phyloP scores from a whole-genome alignment of 2,113 vertebrate genomes.

The Hucho hucho region DNA sequence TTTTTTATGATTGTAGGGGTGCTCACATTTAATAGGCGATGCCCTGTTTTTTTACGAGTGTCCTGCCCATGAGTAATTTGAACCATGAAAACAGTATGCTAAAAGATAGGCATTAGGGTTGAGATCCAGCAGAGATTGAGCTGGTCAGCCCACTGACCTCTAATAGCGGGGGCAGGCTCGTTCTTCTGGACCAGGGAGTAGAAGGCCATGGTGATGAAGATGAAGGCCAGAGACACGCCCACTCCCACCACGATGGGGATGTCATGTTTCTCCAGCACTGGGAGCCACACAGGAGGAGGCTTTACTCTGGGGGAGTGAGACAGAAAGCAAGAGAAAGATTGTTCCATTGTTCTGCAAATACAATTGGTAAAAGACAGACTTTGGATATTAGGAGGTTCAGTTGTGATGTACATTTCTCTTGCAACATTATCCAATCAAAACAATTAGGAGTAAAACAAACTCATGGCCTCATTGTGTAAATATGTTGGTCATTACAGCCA shows the following conservation, averaged over 20 bases:
- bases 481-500: not conserved
- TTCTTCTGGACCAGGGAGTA: conserved; percentile 78
- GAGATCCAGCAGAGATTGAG: not conserved
- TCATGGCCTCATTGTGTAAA: not conserved
- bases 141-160: conserved; percentile 53
- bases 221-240: conserved; percentile 76
- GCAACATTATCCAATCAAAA: not conserved
- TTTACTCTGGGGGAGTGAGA: conserved; percentile 50
- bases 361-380: too few relatives aligned
- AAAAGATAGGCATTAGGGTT: too few relatives aligned
- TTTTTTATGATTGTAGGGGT: too few relatives aligned
- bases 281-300: conserved; percentile 66
- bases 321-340: conserved; percentile 30
- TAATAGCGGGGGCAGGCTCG: conserved; percentile 57
- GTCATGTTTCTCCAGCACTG: conserved; percentile 76
- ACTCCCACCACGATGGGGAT: conserved; percentile 80
- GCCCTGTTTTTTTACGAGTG: too few relatives aligned
- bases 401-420: not conserved
- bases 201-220: conserved; percentile 79
- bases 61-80: too few relatives aligned
- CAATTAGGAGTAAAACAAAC: not conserved
- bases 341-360: too few relatives aligned
- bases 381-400: too few relatives aligned
- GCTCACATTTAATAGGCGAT: too few relatives aligned
- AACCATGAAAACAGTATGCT: too few relatives aligned